Conservation (phyloP, 2,797 vertebrate genomes). For the Pseudomugil tenellus region DNA sequence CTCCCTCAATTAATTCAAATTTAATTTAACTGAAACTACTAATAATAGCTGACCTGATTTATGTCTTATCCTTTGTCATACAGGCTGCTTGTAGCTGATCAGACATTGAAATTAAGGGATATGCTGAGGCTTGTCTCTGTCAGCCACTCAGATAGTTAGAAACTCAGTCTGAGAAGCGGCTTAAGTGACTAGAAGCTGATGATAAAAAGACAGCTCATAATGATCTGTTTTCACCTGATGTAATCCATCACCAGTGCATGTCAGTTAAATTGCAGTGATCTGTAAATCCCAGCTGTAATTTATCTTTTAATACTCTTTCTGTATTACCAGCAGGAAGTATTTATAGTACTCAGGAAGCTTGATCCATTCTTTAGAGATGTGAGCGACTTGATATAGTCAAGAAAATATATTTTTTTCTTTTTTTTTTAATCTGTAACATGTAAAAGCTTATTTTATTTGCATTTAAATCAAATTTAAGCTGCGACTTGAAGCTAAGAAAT, state of each 20-base stretch:
- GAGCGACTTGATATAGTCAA: not conserved
- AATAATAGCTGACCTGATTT: conserved; percentile 18
- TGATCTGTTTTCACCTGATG: not conserved
- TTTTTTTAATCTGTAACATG: not conserved
- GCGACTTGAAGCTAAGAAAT: not conserved
- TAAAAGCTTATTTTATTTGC: no score
- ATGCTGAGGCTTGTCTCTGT: not conserved
- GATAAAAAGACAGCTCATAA: not conserved
- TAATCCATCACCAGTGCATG: not conserved
- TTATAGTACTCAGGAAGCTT: not conserved
- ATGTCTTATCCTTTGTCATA: not conserved
- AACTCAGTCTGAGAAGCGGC: not conserved
- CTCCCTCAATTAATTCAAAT: conserved; percentile 1
- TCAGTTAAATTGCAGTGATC: not conserved
- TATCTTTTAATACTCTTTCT: no score
- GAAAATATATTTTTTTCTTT: not conserved
- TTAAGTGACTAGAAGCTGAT: no score
- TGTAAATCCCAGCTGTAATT: no score
- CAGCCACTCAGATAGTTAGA: conserved; percentile 15
- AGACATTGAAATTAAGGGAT: conserved; percentile 10
- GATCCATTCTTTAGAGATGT: no score
- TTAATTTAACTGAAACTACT: conserved; percentile 6
- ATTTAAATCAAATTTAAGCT: not conserved
- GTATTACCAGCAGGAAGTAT: not conserved
- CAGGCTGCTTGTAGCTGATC: conserved; percentile 5